Percentiles rank a stretch among this genome's conserved stretches.
Conservation (phyloP, 1,140 invertebrate genomes). For the Zaprionus kolodkinae region DNA sequence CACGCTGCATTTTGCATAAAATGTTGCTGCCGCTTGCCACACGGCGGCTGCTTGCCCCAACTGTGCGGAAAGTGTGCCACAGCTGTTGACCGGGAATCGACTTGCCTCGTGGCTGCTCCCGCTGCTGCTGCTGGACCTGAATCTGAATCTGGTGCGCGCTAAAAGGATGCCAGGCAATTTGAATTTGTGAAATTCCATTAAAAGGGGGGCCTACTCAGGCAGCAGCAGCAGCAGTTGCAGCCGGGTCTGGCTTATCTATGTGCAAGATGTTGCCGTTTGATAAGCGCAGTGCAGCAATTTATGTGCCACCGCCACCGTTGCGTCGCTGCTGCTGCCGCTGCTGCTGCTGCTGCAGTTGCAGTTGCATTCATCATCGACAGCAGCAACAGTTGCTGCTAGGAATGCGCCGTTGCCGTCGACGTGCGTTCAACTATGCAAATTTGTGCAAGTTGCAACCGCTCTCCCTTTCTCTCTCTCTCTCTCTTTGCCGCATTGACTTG, state of each 20-base stretch:
- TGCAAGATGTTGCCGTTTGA: conserved; percentile 81
- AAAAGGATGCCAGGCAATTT: conserved; percentile 81
- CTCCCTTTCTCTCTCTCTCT: too few relatives aligned
- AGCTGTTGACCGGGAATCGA: conserved; percentile 32
- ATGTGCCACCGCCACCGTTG: conserved; percentile 50
- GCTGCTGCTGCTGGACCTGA: conserved; percentile 31
- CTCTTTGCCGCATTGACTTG: conserved; percentile 62
- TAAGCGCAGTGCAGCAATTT: conserved; percentile 74
- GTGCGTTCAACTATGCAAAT: conserved; percentile 82
- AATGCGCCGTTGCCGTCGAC: conserved; percentile 64
- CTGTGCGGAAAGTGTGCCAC: conserved; percentile 63
- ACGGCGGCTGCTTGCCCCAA: background rate
- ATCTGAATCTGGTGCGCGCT: conserved; percentile 39
- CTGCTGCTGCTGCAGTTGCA: conserved; percentile 54
- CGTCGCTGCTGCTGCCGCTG: conserved; percentile 20
- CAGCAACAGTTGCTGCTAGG: conserved; percentile 71
- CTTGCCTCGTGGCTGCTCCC: conserved; percentile 48
- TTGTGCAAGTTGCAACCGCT: conserved; percentile 49
- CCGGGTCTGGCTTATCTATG: conserved; percentile 70
- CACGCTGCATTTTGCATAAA: conserved; percentile 79
- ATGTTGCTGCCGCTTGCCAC: conserved; percentile 55
- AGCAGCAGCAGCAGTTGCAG: conserved; percentile 29
- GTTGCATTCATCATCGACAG: conserved; percentile 61
- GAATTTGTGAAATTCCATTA: conserved; percentile 81
- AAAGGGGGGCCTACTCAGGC: conserved; percentile 3